phyloP scores from a whole-genome alignment of 2,888 invertebrate species.

The Thelaira solivaga region DNA sequence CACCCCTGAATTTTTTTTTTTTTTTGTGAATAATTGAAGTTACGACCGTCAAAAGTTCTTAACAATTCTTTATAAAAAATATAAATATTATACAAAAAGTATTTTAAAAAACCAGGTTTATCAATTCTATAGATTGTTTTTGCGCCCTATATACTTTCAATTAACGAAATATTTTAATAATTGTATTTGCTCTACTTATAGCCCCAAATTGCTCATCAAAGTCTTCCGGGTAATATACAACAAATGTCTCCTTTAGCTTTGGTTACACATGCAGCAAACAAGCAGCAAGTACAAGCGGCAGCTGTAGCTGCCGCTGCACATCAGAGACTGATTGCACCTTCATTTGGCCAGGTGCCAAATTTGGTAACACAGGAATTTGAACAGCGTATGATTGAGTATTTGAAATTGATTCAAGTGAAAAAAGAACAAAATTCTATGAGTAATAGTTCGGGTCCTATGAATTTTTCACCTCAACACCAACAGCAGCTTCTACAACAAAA shows the following conservation, averaged over 20 bases:
- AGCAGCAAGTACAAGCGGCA: constrained; percentile 78
- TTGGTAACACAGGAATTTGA: constrained; percentile 85
- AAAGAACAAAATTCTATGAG: constrained; percentile 68
- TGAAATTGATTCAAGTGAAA: constrained; percentile 83
- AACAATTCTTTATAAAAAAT: too few relatives aligned
- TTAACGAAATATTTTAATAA: background rate
- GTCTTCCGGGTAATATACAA: constrained; percentile 79
- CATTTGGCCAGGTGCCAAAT: constrained; percentile 80
- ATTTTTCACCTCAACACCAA: constrained; percentile 61
- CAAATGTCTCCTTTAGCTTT: constrained; percentile 88
- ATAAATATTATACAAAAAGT: too few relatives aligned
- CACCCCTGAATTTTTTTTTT: too few relatives aligned
- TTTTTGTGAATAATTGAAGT: too few relatives aligned
- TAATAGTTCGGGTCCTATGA: constrained; percentile 44
- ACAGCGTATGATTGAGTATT: constrained; percentile 87
- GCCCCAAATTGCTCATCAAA: constrained; percentile 79
- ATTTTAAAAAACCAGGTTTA: too few relatives aligned
- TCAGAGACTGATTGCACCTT: constrained; percentile 75
- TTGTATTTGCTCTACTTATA: constrained; percentile 42
- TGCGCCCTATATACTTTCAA: background rate
- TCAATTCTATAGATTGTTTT: too few relatives aligned
- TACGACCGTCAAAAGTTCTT: too few relatives aligned
- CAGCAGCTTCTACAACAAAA: constrained; percentile 65
- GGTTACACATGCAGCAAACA: constrained; percentile 80
- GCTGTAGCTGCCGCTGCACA: constrained; percentile 77